Percentiles rank a stretch among this genome's conserved stretches.
Conservation (phyloP, 1,140 invertebrate genomes). For the Leptopilina boulardi region DNA sequence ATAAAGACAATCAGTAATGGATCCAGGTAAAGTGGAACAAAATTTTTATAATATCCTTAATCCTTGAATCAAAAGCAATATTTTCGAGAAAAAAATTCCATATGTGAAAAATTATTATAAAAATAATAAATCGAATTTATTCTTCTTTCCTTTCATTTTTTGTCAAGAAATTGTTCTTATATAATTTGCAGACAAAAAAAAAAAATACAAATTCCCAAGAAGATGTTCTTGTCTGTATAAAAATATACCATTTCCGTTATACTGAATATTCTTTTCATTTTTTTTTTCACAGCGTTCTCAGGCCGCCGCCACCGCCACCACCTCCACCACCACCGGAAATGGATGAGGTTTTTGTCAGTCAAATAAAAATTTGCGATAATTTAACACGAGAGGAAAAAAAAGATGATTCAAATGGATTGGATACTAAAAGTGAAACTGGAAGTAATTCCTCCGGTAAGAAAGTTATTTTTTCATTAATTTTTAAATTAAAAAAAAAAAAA, state of each 20-base stretch:
- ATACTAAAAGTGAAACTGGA: slow-evolving; percentile 58
- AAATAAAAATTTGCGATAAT: slow-evolving; percentile 60
- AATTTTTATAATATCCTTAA: slow-evolving; percentile 50
- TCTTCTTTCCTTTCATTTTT: not conserved
- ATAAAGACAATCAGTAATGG: slow-evolving; percentile 60
- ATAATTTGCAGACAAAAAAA: not conserved
- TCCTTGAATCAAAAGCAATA: no score
- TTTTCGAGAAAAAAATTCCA: no score
- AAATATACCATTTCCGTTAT: not conserved
- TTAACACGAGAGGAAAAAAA: slow-evolving; percentile 58
- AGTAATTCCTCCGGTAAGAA: slow-evolving; percentile 50
- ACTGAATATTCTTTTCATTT: slow-evolving; percentile 32
- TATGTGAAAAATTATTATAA: no score
- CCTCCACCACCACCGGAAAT: slow-evolving; percentile 72
- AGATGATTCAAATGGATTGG: slow-evolving; percentile 53
- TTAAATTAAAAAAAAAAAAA: slow-evolving; percentile 13
- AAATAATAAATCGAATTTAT: no score
- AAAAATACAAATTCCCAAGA: not conserved
- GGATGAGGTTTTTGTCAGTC: slow-evolving; percentile 64
- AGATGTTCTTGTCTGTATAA: not conserved
- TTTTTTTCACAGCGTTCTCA: slow-evolving; percentile 65
- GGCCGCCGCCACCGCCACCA: slow-evolving; percentile 71
- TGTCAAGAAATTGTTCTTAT: not conserved
- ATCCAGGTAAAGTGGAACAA: slow-evolving; percentile 69
- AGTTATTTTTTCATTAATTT: not conserved